phyloP scores from a whole-genome alignment of 2,888 invertebrate genomes.

The Erebia aethiops region DNA sequence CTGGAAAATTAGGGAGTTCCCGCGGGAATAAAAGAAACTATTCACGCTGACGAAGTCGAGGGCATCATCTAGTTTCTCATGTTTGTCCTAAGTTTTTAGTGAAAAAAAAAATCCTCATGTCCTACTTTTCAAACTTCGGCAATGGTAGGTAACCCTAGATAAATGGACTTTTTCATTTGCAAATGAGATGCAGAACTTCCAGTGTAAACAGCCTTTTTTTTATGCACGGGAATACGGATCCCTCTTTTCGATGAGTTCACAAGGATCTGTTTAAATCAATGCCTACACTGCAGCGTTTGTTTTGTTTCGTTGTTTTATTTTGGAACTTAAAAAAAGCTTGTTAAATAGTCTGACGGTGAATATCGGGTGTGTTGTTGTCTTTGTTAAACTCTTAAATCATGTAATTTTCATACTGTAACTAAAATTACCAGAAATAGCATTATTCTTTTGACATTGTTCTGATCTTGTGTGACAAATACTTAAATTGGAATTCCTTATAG shows the following conservation, averaged over 20 bases:
- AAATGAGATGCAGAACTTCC: conserved; percentile 22
- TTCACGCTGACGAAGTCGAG: too few relatives aligned
- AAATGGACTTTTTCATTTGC: conserved; percentile 25
- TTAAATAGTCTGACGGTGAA: too few relatives aligned
- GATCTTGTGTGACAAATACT: neutral
- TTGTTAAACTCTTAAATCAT: neutral
- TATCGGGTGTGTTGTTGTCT: neutral
- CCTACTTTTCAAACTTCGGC: neutral
- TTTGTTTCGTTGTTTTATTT: neutral
- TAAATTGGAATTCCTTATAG: neutral
- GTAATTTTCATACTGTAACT: conserved; percentile 1
- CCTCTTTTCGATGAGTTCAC: conserved; percentile 17
- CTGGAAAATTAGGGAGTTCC: too few relatives aligned
- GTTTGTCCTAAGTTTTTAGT: too few relatives aligned
- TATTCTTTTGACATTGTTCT: neutral
- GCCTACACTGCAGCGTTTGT: neutral
- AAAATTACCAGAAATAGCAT: neutral
- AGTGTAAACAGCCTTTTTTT: conserved; percentile 21
- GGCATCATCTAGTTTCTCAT: too few relatives aligned
- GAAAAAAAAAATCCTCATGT: neutral
- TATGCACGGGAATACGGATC: conserved; percentile 20
- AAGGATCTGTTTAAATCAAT: conserved; percentile 15
- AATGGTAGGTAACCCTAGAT: neutral
- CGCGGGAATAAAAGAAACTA: too few relatives aligned
- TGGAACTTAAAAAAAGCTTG: neutral